A percentile compares a stretch with the other conserved stretches of the same genome.
These are phyloP conservation scores for Clivina fossor DNA, from an alignment of 2,888 invertebrate species.

Conservation along the genomic window DNA sequence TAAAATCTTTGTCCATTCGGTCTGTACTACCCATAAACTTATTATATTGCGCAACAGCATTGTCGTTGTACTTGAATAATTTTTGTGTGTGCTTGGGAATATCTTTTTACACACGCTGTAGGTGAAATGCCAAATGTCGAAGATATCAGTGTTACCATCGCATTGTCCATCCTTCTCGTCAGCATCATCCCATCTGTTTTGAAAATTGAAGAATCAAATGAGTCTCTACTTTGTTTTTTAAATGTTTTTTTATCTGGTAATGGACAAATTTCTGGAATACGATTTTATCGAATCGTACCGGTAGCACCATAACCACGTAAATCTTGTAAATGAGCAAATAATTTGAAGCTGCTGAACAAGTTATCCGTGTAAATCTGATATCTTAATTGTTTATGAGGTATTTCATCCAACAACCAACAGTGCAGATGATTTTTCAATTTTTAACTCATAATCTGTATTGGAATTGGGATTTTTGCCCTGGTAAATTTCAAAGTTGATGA, in stretches of 20 bases:
- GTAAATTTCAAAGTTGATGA: slow-evolving; percentile 43
- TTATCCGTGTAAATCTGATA: slow-evolving; percentile 8
- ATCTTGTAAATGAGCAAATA: neutral
- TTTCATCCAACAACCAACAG: slow-evolving; percentile 32
- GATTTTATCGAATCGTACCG: slow-evolving; percentile 4
- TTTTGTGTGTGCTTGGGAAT: neutral
- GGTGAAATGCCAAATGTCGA: neutral
- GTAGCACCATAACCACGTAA: neutral
- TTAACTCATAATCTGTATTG: slow-evolving; percentile 38
- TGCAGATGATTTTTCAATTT: slow-evolving; percentile 42
- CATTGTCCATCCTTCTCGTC: slow-evolving; percentile 1
- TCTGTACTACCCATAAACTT: slow-evolving; percentile 1
- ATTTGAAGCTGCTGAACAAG: slow-evolving; percentile 3
- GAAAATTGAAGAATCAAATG: neutral
- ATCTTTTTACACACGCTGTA: neutral
- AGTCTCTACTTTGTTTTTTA: slow-evolving; percentile 5
- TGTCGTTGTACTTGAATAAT: neutral
- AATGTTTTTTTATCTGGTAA: slow-evolving; percentile 1
- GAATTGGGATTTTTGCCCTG: slow-evolving; percentile 42
- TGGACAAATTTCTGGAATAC: slow-evolving; percentile 5
- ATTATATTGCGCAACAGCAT: neutral
- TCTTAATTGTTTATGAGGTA: slow-evolving; percentile 4
- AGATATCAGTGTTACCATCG: neutral
- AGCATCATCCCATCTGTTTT: slow-evolving; percentile 2
- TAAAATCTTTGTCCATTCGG: slow-evolving; percentile 2